Evolutionary conservation across 2,797 vertebrate species (phyloP).

Genomic region (Avahi laniger): DNA sequence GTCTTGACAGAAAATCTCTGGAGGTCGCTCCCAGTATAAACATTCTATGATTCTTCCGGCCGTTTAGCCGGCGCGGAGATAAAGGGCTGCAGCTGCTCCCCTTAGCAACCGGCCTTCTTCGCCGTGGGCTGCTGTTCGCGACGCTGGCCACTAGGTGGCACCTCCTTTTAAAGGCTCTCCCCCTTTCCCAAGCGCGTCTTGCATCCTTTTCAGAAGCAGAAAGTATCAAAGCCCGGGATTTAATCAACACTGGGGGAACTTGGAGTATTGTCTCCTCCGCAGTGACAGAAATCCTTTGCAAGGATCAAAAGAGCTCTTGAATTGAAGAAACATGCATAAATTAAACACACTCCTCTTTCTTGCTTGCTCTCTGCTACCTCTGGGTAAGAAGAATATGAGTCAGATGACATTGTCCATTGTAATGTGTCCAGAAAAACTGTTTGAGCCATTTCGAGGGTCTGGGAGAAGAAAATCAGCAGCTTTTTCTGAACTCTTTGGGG

Average conservation of each 20-base stretch:
- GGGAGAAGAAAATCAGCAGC: not conserved
- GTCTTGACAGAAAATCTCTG: constrained; percentile 52
- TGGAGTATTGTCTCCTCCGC: not conserved
- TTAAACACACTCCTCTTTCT: not conserved
- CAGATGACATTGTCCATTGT: not conserved
- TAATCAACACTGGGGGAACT: not conserved
- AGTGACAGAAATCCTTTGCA: not conserved
- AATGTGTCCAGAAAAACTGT: not conserved
- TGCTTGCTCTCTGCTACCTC: not conserved
- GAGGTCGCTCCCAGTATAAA: constrained; percentile 42
- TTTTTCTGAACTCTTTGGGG: not conserved
- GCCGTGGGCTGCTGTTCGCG: not conserved
- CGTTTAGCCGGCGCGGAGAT: not conserved
- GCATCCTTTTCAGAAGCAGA: not conserved
- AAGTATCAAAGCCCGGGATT: not conserved
- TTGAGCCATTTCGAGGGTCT: not conserved
- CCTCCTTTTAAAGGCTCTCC: not conserved
- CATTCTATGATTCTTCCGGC: not conserved
- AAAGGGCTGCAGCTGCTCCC: not conserved
- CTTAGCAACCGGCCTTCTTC: not conserved
- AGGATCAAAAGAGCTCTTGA: not conserved
- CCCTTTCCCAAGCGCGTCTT: not conserved
- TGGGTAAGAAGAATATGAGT: not conserved
- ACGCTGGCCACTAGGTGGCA: constrained; percentile 63
- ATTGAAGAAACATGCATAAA: not conserved